These are phyloP conservation scores for Carposina sasakii DNA, from an alignment of 1,140 invertebrate genomes.

Conservation along the genomic window DNA sequence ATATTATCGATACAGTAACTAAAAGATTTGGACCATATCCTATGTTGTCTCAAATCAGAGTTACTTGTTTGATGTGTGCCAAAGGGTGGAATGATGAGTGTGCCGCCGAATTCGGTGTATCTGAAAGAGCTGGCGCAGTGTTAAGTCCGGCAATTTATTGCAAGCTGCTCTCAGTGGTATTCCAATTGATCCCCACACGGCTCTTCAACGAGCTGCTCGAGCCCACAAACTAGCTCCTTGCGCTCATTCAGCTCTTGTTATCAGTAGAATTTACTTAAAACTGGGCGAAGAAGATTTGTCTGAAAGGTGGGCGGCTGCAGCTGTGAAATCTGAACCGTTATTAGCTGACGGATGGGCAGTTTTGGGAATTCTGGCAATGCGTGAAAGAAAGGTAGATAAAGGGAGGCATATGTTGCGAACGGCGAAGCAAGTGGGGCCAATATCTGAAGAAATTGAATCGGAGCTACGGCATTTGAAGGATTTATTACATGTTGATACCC, in stretches of 20 bases:
- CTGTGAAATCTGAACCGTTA: constrained; percentile 49
- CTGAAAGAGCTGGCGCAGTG: constrained; percentile 41
- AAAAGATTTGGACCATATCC: constrained; percentile 45
- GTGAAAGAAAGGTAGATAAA: constrained; percentile 39
- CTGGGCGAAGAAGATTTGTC: constrained; percentile 37
- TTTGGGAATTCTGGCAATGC: constrained; percentile 46
- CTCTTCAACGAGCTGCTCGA: constrained; percentile 51
- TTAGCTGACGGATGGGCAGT: constrained; percentile 58
- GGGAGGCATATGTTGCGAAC: constrained; percentile 50
- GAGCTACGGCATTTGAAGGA: constrained; percentile 42
- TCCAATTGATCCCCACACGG: constrained; percentile 30
- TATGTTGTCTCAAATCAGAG: constrained; percentile 49
- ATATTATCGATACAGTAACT: constrained; percentile 35
- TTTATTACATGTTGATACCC: constrained; percentile 31
- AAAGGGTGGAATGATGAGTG: constrained; percentile 53
- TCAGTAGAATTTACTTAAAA: constrained; percentile 42
- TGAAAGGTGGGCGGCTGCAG: constrained; percentile 49
- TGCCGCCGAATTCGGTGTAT: constrained; percentile 39
- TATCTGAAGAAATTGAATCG: constrained; percentile 43
- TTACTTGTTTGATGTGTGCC: constrained; percentile 36
- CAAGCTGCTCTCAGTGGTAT: constrained; percentile 38
- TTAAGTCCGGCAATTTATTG: constrained; percentile 38
- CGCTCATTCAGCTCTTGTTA: constrained; percentile 44
- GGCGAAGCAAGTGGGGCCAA: constrained; percentile 46
- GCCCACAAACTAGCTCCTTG: constrained; percentile 50